Evolutionary conservation across 2,113 vertebrate genomes (phyloP).

Genomic region (Equus przewalskii): DNA sequence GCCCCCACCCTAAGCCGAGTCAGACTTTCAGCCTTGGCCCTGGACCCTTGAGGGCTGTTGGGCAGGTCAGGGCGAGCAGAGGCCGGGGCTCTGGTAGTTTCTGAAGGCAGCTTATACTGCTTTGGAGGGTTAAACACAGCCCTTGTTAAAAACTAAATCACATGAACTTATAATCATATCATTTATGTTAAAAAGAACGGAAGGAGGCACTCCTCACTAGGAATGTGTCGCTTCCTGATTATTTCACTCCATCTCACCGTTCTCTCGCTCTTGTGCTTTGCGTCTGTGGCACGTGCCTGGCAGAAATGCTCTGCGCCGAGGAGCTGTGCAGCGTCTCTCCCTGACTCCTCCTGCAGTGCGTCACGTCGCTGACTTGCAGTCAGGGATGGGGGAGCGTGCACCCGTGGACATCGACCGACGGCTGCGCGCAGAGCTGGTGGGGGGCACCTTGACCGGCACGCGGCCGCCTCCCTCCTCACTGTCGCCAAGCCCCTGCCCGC

Average conservation of each 20-base stretch:
- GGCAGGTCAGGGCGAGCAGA: background rate
- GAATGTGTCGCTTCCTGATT: accelerated
- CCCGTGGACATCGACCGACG: background rate
- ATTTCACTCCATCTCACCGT: accelerated
- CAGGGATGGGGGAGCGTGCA: background rate
- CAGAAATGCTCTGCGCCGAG: accelerated
- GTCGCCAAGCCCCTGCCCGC: background rate
- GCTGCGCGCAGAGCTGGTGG: background rate
- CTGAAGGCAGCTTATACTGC: background rate
- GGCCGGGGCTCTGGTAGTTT: accelerated
- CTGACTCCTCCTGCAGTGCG: background rate
- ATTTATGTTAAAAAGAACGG: background rate
- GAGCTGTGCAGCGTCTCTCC: too few relatives aligned
- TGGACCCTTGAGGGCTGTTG: background rate
- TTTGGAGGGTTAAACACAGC: background rate
- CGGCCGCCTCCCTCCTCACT: background rate
- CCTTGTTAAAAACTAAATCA: background rate
- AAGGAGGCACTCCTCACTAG: background rate
- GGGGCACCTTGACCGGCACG: accelerated
- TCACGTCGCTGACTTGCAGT: background rate
- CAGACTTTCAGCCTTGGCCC: background rate
- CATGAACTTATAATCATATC: too few relatives aligned
- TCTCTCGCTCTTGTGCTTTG: background rate
- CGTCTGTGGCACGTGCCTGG: accelerated
- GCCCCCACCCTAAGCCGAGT: background rate